Evolutionary conservation across 37 sponge, comb jelly and placozoan species (phyloP), one percentile per base, ranked within the genome.

Genomic region (Haliclona indistincta): DNA sequence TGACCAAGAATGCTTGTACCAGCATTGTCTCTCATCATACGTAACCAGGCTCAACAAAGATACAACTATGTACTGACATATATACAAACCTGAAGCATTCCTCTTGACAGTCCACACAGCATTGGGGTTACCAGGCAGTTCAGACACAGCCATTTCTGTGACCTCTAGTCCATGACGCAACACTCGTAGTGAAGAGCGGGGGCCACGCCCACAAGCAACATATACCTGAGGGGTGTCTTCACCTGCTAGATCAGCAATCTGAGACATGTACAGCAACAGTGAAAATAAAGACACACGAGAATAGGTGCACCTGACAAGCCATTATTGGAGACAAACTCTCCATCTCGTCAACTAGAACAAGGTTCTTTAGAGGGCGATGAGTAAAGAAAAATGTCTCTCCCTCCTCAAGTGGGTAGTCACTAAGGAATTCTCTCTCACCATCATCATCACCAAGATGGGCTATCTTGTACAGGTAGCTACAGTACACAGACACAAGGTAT

Each of bases 191-290:
- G 99, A 79, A 30, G 99, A 98, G n/a, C 94, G 80, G 0, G 99
- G 96, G n/a, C 99, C 99, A 61, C 96, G 79, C 78, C 99, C 99
- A 93, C 99, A 98, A 2, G 91, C 82, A 20, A 84, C 81, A 76
- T 98, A 98, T 71, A 98, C 68, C 74, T 98, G 99, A 47, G 99
- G 99, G 1, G 99, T 98, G 75, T 98, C 99, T 70, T 98, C 99
- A 67, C 72, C 84, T 25, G 91, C 86, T 13, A 98, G 67, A 64
- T 98, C 96, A 64, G 99, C 88, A 62, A 98, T 85, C 89, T 91
- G 52, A 7, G 28, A 30, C 22, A 47, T 47, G 13, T 17, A 17
- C 8, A 47, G 49, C 8, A 47, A 47, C 13, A 47, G 13, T 47
- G 60, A 58, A 6, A 58, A 58, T 58, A 4, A 43, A 11, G 15